A percentile compares a stretch with the other conserved stretches of the same genome.
Evolutionary conservation across 2,888 invertebrate species (phyloP).

Genomic region (Nipponacmea schrenckii): DNA sequence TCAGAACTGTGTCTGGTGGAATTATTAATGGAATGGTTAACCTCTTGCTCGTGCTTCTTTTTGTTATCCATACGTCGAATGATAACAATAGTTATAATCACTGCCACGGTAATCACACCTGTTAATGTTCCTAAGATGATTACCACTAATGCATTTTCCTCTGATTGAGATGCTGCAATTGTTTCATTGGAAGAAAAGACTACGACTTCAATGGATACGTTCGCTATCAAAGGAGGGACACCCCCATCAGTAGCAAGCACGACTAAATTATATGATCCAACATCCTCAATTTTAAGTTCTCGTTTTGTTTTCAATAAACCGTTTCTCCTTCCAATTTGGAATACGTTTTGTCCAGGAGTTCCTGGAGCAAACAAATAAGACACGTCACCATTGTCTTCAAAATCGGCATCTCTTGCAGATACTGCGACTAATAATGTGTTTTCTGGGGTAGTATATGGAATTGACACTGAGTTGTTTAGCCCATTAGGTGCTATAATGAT

Average conservation of each 20-base stretch:
- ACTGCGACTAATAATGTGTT: slow-evolving; percentile 35
- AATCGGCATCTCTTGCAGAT: slow-evolving; percentile 39
- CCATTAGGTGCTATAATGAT: slow-evolving; percentile 44
- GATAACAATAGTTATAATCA: slow-evolving; percentile 37
- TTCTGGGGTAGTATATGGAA: slow-evolving; percentile 39
- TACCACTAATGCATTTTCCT: slow-evolving; percentile 35
- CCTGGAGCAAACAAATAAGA: slow-evolving; percentile 31
- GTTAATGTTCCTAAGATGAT: slow-evolving; percentile 36
- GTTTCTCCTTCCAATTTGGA: slow-evolving; percentile 22
- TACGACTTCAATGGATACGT: slow-evolving; percentile 30
- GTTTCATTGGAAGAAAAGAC: slow-evolving; percentile 35
- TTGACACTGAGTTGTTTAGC: slow-evolving; percentile 41
- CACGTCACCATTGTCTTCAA: slow-evolving; percentile 37
- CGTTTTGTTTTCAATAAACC: slow-evolving; percentile 31
- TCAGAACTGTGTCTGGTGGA: background rate
- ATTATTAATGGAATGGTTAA: slow-evolving; percentile 7
- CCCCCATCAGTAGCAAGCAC: slow-evolving; percentile 32
- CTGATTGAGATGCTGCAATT: slow-evolving; percentile 21
- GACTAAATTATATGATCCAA: slow-evolving; percentile 29
- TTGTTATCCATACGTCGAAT: slow-evolving; percentile 34
- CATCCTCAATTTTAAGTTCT: slow-evolving; percentile 28
- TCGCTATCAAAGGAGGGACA: slow-evolving; percentile 24
- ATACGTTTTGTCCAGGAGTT: slow-evolving; percentile 18
- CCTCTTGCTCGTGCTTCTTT: slow-evolving; percentile 27
- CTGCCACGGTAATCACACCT: slow-evolving; percentile 36